Evolutionary conservation across 2,797 vertebrate species (phyloP), one percentile per base, ranked within the genome.

Genomic region (Ctenochaetus hawaiiensis): DNA sequence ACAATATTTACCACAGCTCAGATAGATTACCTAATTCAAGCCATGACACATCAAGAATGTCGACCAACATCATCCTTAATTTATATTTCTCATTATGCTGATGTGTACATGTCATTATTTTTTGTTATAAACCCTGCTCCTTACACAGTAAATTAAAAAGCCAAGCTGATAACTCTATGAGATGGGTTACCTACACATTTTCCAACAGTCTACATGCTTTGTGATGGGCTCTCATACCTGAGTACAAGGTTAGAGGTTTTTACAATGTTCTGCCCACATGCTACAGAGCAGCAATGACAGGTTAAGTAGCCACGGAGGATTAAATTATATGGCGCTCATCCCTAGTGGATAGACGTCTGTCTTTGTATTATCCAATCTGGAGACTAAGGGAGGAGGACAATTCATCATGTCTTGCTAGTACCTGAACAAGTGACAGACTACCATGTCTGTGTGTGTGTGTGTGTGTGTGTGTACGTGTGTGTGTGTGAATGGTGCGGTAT

Each of bases 221-320:
- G 16, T 63, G 43, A 67, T 44, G 41, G 47, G 39, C 64, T 70
- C 47, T 69, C 47, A 60, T 57, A 78, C 63, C 48, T 71, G 67
- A 80, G 74, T 34, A 59, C 43, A 77, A 70, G 77, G 82, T 85
- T 72, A 71, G 63, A 78, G 17, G 68, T 54, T 67, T 73, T 81
- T 62, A 69, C 73, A 63, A 22, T 81, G 60, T 78, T 83, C 80
- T 78, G 60, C 83, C 66, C 65, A 81, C 80, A 66, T 34, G 26
- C 62, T 64, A 65, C 64, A 77, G 44, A 75, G 74, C 70, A 83
- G 67, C 82, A 77, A n/a, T 81, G 84, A 88, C 84, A 86, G 79
- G 85, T 87, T 91, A 88, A 91, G 79, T 75, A 82, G 82, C 78
- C 85, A 83, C 73, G 76, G 76, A 82, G 86, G 87, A 87, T 86